Base-by-base conservation (phyloP, 1,140 invertebrate species). In the Calephelis nemesis region DNA sequence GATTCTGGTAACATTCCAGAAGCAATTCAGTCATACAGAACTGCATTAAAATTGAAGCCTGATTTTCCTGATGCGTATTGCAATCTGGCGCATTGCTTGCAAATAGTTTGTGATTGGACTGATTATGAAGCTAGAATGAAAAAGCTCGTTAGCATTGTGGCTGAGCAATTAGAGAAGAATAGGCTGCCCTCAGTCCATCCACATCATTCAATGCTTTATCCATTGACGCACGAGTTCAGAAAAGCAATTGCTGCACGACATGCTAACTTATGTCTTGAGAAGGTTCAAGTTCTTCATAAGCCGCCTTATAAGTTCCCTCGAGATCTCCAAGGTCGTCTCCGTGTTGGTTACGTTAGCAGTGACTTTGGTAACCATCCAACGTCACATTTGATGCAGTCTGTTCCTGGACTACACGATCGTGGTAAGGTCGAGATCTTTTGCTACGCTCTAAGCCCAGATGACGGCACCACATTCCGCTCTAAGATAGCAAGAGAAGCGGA, bases 331-430 rank as follows among this genome's bases (percentile, higher is more conserved):
- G 93, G 94, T 0, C 94, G 98, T 47, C 88, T 99, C 8, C 95
- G 96, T 65, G 97, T 99, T 83, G 99, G 99, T n/a, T 99, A 99
- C 88, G 97, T 99, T 0, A 99, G 98, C 74, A 99, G 98, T 3
- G 99, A 99, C 89, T 99, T 99, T 92, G 98, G 99, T 8, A 99
- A 99, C 90, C 99, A 99, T 93, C 99, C 99, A 1, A 99, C 99
- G 0, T 99, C 98, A 60, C 99, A 99, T 93, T 92, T 99, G 71
- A 99, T 99, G 99, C 99, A 99, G 87, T 99, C 98, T 11, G 96
- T 99, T 67, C 99, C 99, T 40, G 99, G 98, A 4, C 93, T 99
- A 63, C 99, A 99, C 83, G 95, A 99, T 66, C 94, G 95, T 63
- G 84, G 92, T 7, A 95, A 95, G 74, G 97, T 99, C 0, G 99